Conservation (phyloP, 2,888 invertebrate species). For the Aphidius colemani region DNA sequence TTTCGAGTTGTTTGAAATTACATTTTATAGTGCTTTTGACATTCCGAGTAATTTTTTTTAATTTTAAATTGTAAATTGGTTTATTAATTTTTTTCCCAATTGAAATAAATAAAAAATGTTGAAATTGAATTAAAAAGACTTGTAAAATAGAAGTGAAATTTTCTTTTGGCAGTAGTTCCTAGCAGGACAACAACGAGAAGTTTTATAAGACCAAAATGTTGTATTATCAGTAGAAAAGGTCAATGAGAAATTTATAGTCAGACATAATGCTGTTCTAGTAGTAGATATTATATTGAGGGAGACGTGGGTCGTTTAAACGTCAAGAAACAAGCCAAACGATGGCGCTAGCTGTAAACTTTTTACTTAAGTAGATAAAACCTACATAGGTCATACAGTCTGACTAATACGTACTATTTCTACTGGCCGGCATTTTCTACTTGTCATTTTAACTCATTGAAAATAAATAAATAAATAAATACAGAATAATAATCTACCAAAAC, state of each 20-base stretch:
- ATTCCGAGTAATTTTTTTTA: background rate
- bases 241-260: too few relatives aligned
- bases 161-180: too few relatives aligned
- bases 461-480: too few relatives aligned
- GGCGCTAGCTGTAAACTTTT: background rate
- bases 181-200: too few relatives aligned
- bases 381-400: slow-evolving; percentile 20
- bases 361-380: background rate
- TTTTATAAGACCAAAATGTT: too few relatives aligned
- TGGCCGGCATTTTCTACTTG: slow-evolving; percentile 16
- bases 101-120: background rate
- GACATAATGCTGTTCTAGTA: too few relatives aligned
- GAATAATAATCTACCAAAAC: too few relatives aligned
- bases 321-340: too few relatives aligned
- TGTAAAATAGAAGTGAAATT: too few relatives aligned
- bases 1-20: background rate
- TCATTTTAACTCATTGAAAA: slow-evolving; percentile 1
- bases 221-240: too few relatives aligned
- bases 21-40: background rate
- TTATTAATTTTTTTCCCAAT: slow-evolving; percentile 1
- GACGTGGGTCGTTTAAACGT: background rate
- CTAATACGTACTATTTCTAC: slow-evolving; percentile 18
- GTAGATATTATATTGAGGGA: background rate
- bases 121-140: too few relatives aligned
- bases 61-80: background rate